Percentiles rank a stretch among this genome's conserved stretches.
These are phyloP conservation scores for Halisarca cf. caerulea DNA, from an alignment of 37 sponge, comb jelly and placozoan genomes.

Conservation along the genomic window DNA sequence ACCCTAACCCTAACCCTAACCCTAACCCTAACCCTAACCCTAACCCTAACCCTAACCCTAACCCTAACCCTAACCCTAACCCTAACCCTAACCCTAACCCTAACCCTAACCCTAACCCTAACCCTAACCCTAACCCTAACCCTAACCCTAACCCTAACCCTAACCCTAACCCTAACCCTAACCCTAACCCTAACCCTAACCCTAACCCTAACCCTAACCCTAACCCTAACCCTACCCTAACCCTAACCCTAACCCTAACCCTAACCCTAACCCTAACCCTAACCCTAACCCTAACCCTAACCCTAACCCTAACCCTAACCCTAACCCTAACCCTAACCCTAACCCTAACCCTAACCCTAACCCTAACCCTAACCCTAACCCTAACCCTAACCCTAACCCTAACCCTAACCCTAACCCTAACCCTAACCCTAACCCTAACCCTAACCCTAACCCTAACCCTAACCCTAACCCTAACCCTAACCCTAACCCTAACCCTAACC, in stretches of 20 bases:
- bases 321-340: conserved; percentile 40
- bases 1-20: no score
- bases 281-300: conserved; percentile 53
- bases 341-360: conserved; percentile 39
- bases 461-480: conserved; percentile 64
- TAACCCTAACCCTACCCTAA: no score
- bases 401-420: no score
- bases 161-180: conserved; percentile 58
- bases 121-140: conserved; percentile 60
- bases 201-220: conserved; percentile 61
- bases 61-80: conserved; percentile 56
- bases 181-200: conserved; percentile 64
- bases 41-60: conserved; percentile 51
- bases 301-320: conserved; percentile 45
- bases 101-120: conserved; percentile 30
- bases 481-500: conserved; percentile 37
- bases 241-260: conserved; percentile 49
- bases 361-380: conserved; percentile 43
- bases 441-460: conserved; percentile 63
- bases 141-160: conserved; percentile 51
- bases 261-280: conserved; percentile 58
- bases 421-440: conserved; percentile 55
- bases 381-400: no score
- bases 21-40: conserved; percentile 52
- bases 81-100: conserved; percentile 50